Evolutionary conservation across 2,797 vertebrate genomes (phyloP), one percentile per base, ranked within the genome.

Genomic region (Acropternis orthonyx): DNA sequence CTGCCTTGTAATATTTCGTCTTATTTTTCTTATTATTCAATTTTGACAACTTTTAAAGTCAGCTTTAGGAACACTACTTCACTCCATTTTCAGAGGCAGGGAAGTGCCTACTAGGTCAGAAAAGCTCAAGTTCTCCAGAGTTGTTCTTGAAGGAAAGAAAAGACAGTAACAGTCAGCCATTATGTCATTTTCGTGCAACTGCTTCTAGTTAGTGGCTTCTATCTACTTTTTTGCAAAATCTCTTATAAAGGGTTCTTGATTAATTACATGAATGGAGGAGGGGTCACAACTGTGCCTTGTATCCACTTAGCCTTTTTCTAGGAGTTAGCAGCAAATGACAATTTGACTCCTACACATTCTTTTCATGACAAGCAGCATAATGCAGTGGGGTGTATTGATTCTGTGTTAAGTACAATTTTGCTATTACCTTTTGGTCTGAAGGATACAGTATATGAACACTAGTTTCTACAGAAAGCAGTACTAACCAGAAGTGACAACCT

Each of bases 401-500:
- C 59, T 39, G 23, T 36, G 16, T 54, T 81, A 32, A 76, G 32
- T 34, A 83, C 27, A 81, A 36, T 44, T 72, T 71, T 75, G 85
- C 67, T 83, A 19, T 44, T 75, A 39, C 32, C 4, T 79, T 83
- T 90, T 55, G 7, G 26, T 68, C 51, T 88, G 17, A 6, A 74
- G 41, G 49, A 65, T 14, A 19, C 14, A 43, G 49, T 77, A 61
- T 26, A 46, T 30, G 58, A 92, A 71, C 15, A 82, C 26, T 65
- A 85, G 59, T 32, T 96, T 89, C 75, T 74, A 74, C 20, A 85
- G 48, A 89, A 96, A 65, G n/a, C 18, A 82, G 10, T 71, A 89
- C 69, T 96, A 96, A 95, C 32, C 54, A 88, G 84, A 96, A 95
- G 49, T 94, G 93, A 94, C 89, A 97, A 69, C 67, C 69, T 95